Evolutionary conservation across 2,888 invertebrate genomes (phyloP), one percentile per base, ranked within the genome.

Genomic region (Prostheceraeus crozeri): DNA sequence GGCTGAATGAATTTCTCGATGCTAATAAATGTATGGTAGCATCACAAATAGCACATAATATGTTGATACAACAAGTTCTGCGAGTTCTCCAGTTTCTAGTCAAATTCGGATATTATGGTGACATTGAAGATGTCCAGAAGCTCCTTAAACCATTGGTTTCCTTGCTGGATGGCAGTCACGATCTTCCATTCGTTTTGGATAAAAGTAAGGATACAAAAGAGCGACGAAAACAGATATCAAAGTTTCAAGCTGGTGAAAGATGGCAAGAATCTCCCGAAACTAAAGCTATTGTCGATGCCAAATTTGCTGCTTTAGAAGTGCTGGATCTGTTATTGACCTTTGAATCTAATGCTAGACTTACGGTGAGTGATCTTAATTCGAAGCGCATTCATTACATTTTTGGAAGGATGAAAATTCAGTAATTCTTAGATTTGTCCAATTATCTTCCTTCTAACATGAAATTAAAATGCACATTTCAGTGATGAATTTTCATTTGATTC

Each of bases 1-100:
- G 57, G 58, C 31, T 59, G 2, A 16, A 35, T 10, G 45, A 35
- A n/a, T 59, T 59, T 33, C 66, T 76, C 46, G 64, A 66, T 21
- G 67, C 68, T n/a, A 74, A 73, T 63, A 69, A 68, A 57, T 70
- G 68, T 36, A 73, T 76, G 73, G 66, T 69, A 30, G 73, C 76
- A 2, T 69, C 70, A 1, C 67, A 71, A 19, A 67, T 72, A 4
- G 75, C 74, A 1, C 71, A 72, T 61, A 76, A 75, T 65, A 72
- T 71, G 71, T 8, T 59, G 2, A 63, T 57, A 21, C 33, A 63
- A 21, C 58, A 64, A 56, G 63, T 64, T 16, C 31, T 65, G 27
- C 19, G 30, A 11, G 52, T 64, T 33, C 35, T 64, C 8, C 35
- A 48, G 14, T 28, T 28, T 19, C 28, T 65, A 25, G 60, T 60